Conservation (phyloP, 2,797 vertebrate species). For the Bovichtus variegatus region DNA sequence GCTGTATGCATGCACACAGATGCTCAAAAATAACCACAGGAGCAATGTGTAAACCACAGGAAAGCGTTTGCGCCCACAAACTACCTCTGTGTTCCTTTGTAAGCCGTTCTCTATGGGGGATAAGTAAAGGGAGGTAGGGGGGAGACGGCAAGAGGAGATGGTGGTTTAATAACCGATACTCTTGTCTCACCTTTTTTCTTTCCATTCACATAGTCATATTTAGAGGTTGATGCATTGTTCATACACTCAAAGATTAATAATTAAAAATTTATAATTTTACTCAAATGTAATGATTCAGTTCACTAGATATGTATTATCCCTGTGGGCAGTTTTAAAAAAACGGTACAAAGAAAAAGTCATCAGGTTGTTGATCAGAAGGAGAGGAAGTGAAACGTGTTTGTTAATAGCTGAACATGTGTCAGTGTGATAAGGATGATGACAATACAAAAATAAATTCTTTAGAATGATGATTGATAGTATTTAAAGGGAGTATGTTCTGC, state of each 20-base stretch:
- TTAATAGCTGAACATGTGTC: background rate
- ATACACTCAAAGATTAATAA: too few species aligned
- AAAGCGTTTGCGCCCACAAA: conserved; percentile 32
- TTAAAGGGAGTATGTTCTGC: background rate
- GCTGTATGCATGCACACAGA: conserved; percentile 8
- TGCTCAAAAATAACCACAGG: conserved; percentile 42
- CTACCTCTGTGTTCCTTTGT: conserved; percentile 18
- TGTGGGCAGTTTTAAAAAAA: background rate
- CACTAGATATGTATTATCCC: background rate
- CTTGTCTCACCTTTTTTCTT: background rate
- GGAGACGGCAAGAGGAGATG: background rate
- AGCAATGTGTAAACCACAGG: conserved; percentile 25
- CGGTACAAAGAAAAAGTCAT: background rate
- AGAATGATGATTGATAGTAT: background rate
- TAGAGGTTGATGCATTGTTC: conserved; percentile 12
- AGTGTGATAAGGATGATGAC: conserved; percentile 1
- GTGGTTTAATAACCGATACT: too few species aligned
- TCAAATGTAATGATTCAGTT: conserved; percentile 1
- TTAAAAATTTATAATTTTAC: too few species aligned
- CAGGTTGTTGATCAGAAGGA: background rate
- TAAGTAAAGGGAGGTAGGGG: background rate
- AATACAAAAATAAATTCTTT: background rate
- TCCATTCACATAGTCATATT: background rate
- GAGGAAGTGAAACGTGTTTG: background rate
- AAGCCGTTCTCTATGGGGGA: background rate